Evolutionary conservation across 2,113 vertebrate genomes (phyloP), one percentile per base, ranked within the genome.

Genomic region (Struthio camelus): DNA sequence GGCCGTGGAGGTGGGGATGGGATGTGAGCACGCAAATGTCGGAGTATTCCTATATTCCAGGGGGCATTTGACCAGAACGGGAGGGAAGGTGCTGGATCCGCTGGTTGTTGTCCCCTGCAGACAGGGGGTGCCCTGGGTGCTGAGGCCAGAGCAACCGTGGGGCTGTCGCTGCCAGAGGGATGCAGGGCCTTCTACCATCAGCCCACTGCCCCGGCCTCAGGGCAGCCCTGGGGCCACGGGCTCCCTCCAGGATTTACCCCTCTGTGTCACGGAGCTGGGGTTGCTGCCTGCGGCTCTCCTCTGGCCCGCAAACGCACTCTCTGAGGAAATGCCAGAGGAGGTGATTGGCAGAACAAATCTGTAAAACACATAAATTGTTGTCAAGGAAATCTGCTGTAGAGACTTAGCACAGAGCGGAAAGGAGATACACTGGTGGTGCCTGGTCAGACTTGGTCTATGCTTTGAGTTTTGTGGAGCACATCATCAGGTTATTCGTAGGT

Each of bases 231-330:
- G 83, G 72, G 85, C 64, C n/a, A 2, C 10, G 34, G 58, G 36
- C 36, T 88, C 9, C 72, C 93, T 77, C n/a, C 50, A 87, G 69
- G 62, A 40, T 88, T 82, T 80, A 69, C 76, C 91, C 56, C 22
- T 44, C 73, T 88, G 12, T 64, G 20, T 88, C 67, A 78, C 59
- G 42, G 77, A 85, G 36, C 25, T 70, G 38, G 65, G n/a, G 40
- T 32, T 78, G n/a, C 73, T 89, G 88, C 50, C 4, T 27, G 64
- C 38, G 75, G 27, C 34, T 53, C 3, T 15, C 71, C 54, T 89
- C 92, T 88, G 44, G 34, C 56, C 51, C 80, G 30, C 44, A 93
- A 34, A 46, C 42, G 3, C 0, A 0, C 16, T 81, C 38, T 94
- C 82, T 87, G 44, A 66, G 71, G 71, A 51, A 56, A 62, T 62